These are phyloP conservation scores for Tympanuchus pallidicinctus DNA, from an alignment of 2,113 vertebrate genomes.

Conservation along the genomic window DNA sequence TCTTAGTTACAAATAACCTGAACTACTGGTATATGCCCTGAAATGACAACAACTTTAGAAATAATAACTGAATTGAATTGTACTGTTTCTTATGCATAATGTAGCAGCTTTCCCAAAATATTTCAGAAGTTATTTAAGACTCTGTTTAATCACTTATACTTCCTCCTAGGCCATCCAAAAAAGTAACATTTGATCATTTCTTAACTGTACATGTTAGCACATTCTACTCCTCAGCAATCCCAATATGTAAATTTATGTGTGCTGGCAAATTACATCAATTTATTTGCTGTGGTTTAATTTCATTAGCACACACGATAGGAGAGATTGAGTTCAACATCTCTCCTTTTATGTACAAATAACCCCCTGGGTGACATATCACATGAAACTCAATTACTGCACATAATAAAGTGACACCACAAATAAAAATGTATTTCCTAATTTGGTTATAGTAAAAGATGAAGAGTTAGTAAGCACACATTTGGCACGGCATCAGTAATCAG, in stretches of 20 bases:
- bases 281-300: constrained; percentile 70
- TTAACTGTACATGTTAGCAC: neutral
- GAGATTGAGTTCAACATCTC: constrained; percentile 2
- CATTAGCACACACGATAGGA: constrained; percentile 44
- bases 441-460: neutral
- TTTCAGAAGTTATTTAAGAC: constrained; percentile 41
- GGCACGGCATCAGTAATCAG: neutral
- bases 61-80: constrained; percentile 15
- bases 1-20: constrained; percentile 55
- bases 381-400: constrained; percentile 45
- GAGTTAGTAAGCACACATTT: neutral
- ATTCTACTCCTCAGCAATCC: neutral
- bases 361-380: neutral
- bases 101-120: neutral
- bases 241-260: constrained; percentile 16
- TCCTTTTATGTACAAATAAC: constrained; percentile 58
- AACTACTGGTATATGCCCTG: constrained; percentile 6
- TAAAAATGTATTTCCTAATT: constrained; percentile 46
- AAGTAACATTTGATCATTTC: neutral
- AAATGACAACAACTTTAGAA: constrained; percentile 38
- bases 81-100: neutral
- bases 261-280: constrained; percentile 46
- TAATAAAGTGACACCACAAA: constrained; percentile 52
- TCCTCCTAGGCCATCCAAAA: constrained; percentile 36
- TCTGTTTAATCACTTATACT: constrained; percentile 47